phyloP scores from a whole-genome alignment of 1,140 invertebrate species.

The Caerostris extrusa region DNA sequence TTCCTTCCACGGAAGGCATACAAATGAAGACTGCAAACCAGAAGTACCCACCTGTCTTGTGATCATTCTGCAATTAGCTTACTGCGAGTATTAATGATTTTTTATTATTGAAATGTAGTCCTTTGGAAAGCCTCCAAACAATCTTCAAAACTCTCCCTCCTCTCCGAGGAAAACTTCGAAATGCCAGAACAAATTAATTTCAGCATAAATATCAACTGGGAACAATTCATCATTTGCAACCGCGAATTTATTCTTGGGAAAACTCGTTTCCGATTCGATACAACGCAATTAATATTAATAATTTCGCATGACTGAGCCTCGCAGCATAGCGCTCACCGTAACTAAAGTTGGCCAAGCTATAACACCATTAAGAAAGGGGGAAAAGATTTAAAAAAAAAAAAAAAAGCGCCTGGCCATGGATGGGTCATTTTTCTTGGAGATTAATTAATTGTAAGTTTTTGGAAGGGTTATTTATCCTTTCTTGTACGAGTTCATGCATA shows the following conservation, averaged over 20 bases:
- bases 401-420: slow-evolving; percentile 26
- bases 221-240: slow-evolving; percentile 65
- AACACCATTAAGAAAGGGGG: slow-evolving; percentile 58
- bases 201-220: slow-evolving; percentile 69
- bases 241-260: slow-evolving; percentile 59
- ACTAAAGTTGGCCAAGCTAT: slow-evolving; percentile 65
- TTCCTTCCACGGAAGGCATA: slow-evolving; percentile 3
- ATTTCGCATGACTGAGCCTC: slow-evolving; percentile 65
- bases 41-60: slow-evolving; percentile 33
- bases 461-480: slow-evolving; percentile 69
- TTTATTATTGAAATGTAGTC: slow-evolving; percentile 69
- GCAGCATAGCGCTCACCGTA: slow-evolving; percentile 47
- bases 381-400: no score
- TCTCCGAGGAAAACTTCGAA: slow-evolving; percentile 43
- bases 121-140: slow-evolving; percentile 64
- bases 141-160: background rate
- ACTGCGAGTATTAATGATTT: slow-evolving; percentile 63
- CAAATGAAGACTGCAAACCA: slow-evolving; percentile 38
- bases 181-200: slow-evolving; percentile 72
- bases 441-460: slow-evolving; percentile 76
- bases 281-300: slow-evolving; percentile 72
- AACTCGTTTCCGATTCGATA: slow-evolving; percentile 64
- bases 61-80: slow-evolving; percentile 52
- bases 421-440: slow-evolving; percentile 71
- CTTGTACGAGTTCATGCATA: slow-evolving; percentile 57